Conservation (phyloP, 2,797 vertebrate genomes). For the Hipposideros larvatus region DNA sequence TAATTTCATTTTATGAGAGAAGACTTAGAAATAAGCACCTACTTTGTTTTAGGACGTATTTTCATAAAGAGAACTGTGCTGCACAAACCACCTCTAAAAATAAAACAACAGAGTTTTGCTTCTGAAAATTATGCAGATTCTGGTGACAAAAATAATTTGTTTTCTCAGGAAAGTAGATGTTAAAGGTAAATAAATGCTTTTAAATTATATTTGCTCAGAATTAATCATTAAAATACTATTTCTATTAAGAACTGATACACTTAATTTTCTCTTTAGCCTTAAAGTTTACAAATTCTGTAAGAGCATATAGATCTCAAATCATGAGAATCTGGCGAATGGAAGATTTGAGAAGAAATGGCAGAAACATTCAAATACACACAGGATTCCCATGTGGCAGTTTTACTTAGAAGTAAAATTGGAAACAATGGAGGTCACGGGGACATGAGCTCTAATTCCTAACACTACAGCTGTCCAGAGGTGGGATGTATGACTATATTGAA, state of each 20-base stretch:
- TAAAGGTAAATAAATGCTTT: background rate
- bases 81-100: background rate
- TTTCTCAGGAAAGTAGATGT: background rate
- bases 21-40: slow-evolving; percentile 18
- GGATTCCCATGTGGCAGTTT: background rate
- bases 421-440: background rate
- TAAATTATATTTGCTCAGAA: background rate
- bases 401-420: background rate
- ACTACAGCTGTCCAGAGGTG: background rate
- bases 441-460: background rate
- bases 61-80: background rate
- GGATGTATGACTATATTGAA: background rate
- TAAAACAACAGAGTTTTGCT: slow-evolving; percentile 12
- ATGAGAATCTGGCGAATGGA: background rate
- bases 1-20: slow-evolving; percentile 3
- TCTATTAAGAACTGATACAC: background rate
- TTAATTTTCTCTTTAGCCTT: slow-evolving; percentile 10
- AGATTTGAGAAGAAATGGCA: background rate
- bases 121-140: slow-evolving; percentile 19
- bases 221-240: background rate
- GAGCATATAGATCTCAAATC: background rate
- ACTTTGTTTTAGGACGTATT: slow-evolving; percentile 12
- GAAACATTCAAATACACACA: background rate
- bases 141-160: slow-evolving; percentile 13
- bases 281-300: background rate